A percentile compares a stretch with the other conserved stretches of the same genome.
These are phyloP conservation scores for Podocnemis expansa DNA, from an alignment of 2,113 vertebrate species.

Conservation along the genomic window DNA sequence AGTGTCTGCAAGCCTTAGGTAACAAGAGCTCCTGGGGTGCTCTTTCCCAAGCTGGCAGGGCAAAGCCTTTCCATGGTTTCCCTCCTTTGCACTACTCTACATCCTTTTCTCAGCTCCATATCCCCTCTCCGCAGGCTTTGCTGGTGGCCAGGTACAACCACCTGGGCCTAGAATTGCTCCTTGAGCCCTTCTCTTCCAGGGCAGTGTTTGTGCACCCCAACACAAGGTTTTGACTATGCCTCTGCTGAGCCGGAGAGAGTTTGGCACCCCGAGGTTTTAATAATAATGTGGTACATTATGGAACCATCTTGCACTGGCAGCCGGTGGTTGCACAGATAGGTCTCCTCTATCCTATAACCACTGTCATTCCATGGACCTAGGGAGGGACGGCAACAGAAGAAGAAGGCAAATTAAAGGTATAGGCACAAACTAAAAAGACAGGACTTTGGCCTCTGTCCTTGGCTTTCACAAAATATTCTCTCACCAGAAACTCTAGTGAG, in stretches of 20 bases:
- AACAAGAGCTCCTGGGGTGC: background rate
- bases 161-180: background rate
- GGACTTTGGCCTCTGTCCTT: fast-evolving
- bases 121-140: no score
- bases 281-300: no score
- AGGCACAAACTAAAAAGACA: background rate
- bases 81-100: background rate
- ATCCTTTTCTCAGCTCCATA: background rate
- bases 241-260: background rate
- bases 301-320: background rate
- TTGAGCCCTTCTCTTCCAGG: background rate
- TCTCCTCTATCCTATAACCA: background rate
- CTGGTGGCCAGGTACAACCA: background rate
- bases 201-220: background rate
- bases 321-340: background rate
- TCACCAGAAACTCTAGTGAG: fast-evolving
- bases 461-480: fast-evolving
- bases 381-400: background rate
- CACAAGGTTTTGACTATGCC: background rate
- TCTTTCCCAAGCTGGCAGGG: background rate
- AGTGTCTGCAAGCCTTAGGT: background rate
- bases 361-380: background rate
- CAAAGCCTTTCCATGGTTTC: background rate
- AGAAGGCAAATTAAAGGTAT: background rate
- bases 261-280: background rate